Evolutionary conservation across 1,140 invertebrate species (phyloP), one percentile per base, ranked within the genome.

Genomic region (Lysiphlebus fabarum): DNA sequence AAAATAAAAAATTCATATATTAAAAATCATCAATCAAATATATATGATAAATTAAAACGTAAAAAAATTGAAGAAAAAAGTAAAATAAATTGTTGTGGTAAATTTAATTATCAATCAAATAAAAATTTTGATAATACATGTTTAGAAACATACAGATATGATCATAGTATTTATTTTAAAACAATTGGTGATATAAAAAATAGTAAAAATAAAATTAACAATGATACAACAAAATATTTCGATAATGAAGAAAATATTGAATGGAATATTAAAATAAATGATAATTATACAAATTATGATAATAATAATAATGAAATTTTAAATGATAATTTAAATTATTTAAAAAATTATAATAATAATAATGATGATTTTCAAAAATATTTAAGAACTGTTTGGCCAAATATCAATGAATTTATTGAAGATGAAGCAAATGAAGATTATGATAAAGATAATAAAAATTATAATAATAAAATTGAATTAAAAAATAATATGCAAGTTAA

Each of bases 101-200:
- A 62, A 0, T 69, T 72, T 4, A 72, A 74, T 49, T 80, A 80
- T 12, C 72, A 76, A 41, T 77, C 76, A 1, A 76, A 72, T 56
- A 69, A 58, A 6, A 68, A 71, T 42, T 55, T 80, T 33, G 76
- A 80, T 11, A 78, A 65, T 41, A 70, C 61, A 6, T 78, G 76
- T 33, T 56, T 78, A 40, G 72, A 79, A 53, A 71, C 61, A 3
- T 78, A 77, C 36, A 70, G 73, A 10, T 74, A 77, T 54, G 77
- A 79, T 42, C 76, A 78, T 49, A 79, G 77, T 38, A 78, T 79
- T 44, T 79, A 79, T 36, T 79, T 79, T 53, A 78, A 79, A 61
- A 79, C 75, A 0, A 68, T 79, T 8, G 77, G 76, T 0, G 77
- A 78, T 36, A 67, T 75, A 0, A 68, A 42, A 17, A 68, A 42